Evolutionary conservation across 1,140 invertebrate species (phyloP), one percentile per base, ranked within the genome.

Genomic region (Oryctes rhinoceros): DNA sequence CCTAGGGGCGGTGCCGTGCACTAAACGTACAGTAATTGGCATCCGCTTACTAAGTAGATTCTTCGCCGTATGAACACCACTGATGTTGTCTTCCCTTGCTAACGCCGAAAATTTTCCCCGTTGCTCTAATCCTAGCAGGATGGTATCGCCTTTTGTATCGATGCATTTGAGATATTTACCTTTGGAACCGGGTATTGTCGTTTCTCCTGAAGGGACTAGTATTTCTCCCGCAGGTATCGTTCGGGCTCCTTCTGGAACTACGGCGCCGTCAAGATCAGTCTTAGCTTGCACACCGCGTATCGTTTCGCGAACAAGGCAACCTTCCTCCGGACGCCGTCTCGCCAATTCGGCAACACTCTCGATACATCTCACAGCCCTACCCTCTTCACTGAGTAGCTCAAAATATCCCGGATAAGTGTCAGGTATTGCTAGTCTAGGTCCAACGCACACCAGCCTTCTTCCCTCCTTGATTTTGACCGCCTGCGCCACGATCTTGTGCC

Each of bases 301-400:
- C 4, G 94, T 93, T 86, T 98, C 96, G 62, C 97, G 91, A 0
- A 98, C 96, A 65, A 97, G 88, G 82, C 94, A 96, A 4, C 93
- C 94, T 10, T 90, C 91, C 39, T 94, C 93, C 0, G 96, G 92
- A 81, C 93, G 90, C 65, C 94, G 90, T 80, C 94, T 91, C 1
- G 94, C 91, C 77, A 98, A 87, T 87, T 97, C 96, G 49, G 91
- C 89, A 0, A 98, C 96, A 80, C 93, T 95, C 86, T 97, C 96
- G 83, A 98, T 96, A 82, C 96, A 96, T 76, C 95, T 90, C 2
- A 96, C 95, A 15, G 96, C 94, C 82, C 95, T 90, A 0, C 96
- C 97, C 86, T 98, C 96, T 88, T 98, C 96, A 86, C 96, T 97
- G 35, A 98, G 89, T 47, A 98, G 91, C 89, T 98, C 97, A 87